These are phyloP conservation scores for Synergus umbraculus DNA, from an alignment of 2,888 invertebrate species.

Conservation along the genomic window DNA sequence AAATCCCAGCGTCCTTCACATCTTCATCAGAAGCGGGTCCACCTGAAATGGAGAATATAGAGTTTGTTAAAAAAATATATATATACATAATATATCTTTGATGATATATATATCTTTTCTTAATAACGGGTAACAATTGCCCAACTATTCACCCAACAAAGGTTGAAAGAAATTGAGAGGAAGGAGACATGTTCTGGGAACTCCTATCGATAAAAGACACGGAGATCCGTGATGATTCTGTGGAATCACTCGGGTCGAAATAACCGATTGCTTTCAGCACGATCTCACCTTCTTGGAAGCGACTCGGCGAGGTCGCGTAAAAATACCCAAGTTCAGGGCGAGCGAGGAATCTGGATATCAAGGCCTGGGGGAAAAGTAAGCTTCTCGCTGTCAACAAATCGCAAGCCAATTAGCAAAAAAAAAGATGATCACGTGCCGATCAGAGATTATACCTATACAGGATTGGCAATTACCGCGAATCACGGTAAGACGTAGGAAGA, in stretches of 20 bases:
- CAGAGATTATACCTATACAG: background rate
- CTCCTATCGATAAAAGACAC: slow-evolving; percentile 15
- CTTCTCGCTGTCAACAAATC: slow-evolving; percentile 42
- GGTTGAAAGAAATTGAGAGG: background rate
- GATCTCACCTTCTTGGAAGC: slow-evolving; percentile 50
- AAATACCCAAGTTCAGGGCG: slow-evolving; percentile 56
- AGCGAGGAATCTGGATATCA: slow-evolving; percentile 48
- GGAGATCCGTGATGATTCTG: slow-evolving; percentile 29
- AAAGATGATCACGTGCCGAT: background rate
- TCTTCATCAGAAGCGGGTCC: background rate
- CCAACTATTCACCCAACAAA: background rate
- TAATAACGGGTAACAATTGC: background rate
- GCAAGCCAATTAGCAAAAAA: slow-evolving; percentile 17
- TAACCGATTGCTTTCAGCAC: slow-evolving; percentile 34
- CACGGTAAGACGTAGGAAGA: background rate
- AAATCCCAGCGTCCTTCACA: slow-evolving; percentile 38
- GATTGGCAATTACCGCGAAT: background rate
- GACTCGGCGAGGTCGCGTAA: slow-evolving; percentile 51
- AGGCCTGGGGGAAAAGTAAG: slow-evolving; percentile 48
- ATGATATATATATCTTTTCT: background rate
- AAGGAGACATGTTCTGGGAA: slow-evolving; percentile 13
- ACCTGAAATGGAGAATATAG: background rate
- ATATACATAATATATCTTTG: too few species aligned
- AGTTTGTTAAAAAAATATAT: background rate
- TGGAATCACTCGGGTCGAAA: slow-evolving; percentile 25